phyloP scores from a whole-genome alignment of 2,888 invertebrate species.

The Eilema depressum region DNA sequence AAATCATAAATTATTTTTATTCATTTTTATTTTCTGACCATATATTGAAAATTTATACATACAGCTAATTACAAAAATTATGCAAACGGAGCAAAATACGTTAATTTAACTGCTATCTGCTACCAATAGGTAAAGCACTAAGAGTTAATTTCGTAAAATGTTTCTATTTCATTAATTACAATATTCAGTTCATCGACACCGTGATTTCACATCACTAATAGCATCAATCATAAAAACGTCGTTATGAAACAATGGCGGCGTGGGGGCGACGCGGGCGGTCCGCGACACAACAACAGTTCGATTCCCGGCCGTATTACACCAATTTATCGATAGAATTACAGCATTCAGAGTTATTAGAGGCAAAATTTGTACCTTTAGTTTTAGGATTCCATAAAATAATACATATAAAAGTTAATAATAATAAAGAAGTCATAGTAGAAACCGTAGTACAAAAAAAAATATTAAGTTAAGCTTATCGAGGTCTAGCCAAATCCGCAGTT shows the following conservation, averaged over 20 bases:
- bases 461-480: too few species aligned
- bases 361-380: not conserved
- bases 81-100: too few species aligned
- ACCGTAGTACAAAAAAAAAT: too few species aligned
- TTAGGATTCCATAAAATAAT: not conserved
- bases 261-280: slow-evolving; percentile 83
- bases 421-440: not conserved
- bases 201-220: slow-evolving; percentile 66
- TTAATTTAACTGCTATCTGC: too few species aligned
- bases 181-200: slow-evolving; percentile 34
- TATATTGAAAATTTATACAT: too few species aligned
- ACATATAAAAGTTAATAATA: not conserved
- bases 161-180: slow-evolving; percentile 12
- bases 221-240: slow-evolving; percentile 82
- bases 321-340: slow-evolving; percentile 46
- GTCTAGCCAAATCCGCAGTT: too few species aligned
- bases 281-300: slow-evolving; percentile 57
- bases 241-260: slow-evolving; percentile 77
- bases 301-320: slow-evolving; percentile 32
- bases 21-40: too few species aligned
- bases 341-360: slow-evolving; percentile 35
- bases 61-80: too few species aligned
- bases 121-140: too few species aligned
- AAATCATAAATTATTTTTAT: too few species aligned
- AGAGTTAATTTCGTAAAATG: not conserved